phyloP scores from a whole-genome alignment of 2,797 vertebrate species.

The Melanotaenia trifasciata region DNA sequence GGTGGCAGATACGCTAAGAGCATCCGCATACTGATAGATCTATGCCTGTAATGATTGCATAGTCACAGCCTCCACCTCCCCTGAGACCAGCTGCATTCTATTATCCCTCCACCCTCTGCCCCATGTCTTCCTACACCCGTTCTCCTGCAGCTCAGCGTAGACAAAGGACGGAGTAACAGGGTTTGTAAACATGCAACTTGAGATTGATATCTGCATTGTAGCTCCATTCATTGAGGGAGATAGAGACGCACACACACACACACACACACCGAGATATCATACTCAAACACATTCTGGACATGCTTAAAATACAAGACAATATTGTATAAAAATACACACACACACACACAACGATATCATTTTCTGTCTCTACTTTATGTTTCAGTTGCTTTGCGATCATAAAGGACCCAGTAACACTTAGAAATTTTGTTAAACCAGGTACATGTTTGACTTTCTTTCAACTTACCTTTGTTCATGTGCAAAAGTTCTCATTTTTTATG shows the following conservation, averaged over 20 bases:
- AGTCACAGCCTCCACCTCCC: conserved; percentile 80
- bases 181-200: conserved; percentile 63
- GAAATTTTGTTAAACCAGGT: neutral
- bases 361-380: neutral
- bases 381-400: neutral
- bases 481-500: neutral
- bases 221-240: conserved; percentile 44
- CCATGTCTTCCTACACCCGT: conserved; percentile 38
- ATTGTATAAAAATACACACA: neutral
- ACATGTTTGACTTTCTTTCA: neutral
- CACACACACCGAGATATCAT: neutral
- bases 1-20: conserved; percentile 44
- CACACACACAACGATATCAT: neutral
- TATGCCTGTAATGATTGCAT: conserved; percentile 85
- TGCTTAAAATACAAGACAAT: neutral
- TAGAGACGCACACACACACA: conserved; percentile 5
- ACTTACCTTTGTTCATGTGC: neutral
- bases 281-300: neutral
- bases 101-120: conserved; percentile 75
- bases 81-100: conserved; percentile 79
- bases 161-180: conserved; percentile 70
- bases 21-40: conserved; percentile 81
- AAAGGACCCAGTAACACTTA: neutral
- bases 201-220: conserved; percentile 57
- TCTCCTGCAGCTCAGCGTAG: conserved; percentile 39